Evolutionary conservation across 2,113 vertebrate genomes (phyloP), one percentile per base, ranked within the genome.

Genomic region (Ammodytes marinus): DNA sequence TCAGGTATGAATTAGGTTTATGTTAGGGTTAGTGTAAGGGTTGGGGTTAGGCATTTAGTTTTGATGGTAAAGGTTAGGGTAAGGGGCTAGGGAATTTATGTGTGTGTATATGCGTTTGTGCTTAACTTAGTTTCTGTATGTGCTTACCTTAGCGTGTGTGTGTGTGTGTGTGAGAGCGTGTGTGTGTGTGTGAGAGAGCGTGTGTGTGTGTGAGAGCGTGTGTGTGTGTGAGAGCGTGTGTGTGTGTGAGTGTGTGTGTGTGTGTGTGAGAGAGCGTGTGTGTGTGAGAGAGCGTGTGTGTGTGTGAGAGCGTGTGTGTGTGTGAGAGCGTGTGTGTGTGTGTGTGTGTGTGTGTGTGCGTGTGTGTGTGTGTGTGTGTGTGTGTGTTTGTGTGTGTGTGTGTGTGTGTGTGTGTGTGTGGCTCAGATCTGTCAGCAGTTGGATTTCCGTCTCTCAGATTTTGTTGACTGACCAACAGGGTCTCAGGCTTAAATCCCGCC

Each of bases 351-450:
- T 27, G 60, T 60, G 60, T 66, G 74, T 57, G 74, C 19, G 67
- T 65, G 43, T 77, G 73, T 58, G 59, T 80, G 54, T 69, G 72
- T 53, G 35, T 82, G 87, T 88, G 27, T 27, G 27, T 27, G 27
- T 27, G 27, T 27, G 27, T 27, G 64, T 60, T 37, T 66, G 45
- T 74, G 49, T 69, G 46, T 19, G 58, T 74, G 66, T 79, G 46
- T 49, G 68, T 3, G 49, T 37, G 82, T 50, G 69, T 45, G 19
- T 67, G 76, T 75, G 52, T 83, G 81, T 82, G 78, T 73, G 82
- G 61, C 49, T 96, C 91, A 96, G 88, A 96, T 95, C 95, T 87
- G 95, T 99, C 89, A 96, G 95, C 94, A 95, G 96, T 69, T 93
- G 95, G 92, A 68, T 98, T 97, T 95, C 96, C 95, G 52, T 97